Base-by-base conservation (phyloP, 2,888 invertebrate species). In the Amiota communis region DNA sequence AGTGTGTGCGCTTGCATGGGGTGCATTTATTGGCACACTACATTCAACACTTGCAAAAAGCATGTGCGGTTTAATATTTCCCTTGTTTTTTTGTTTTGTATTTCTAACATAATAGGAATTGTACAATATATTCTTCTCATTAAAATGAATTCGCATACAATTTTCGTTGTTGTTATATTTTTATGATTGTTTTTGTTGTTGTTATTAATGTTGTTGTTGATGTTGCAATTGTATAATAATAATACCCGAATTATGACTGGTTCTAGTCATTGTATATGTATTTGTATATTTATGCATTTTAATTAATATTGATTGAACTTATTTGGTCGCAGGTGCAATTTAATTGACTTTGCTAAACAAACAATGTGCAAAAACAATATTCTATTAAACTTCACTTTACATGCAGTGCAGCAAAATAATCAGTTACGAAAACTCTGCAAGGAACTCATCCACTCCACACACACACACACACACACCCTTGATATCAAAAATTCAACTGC, bases 271-370 rank as follows among this genome's bases (percentile, higher is more conserved):
- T 78, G 8, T 36, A 6, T 6, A 80, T 78, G 8, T 36, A 6
- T 6, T 36, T 36, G 36, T 6, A 36, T 36, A 0, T 36, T 36
- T 36, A 78, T 84, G 81, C 79, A 84, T 83, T 85, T 86, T 83
- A 83, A 83, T 83, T 86, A 83, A 86, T 86, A 83, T 83, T 86
- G 86, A 86, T 83, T 86, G 83, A 79, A 76, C 70, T 75, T 83
- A 76, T 84, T 78, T 76, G 61, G 56, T 36, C 59, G 75, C 79
- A 79, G 82, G 75, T 78, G 74, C 67, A 71, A 75, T 72, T 83
- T 78, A 80, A 81, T 77, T 79, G 75, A 79, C 6, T 49, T 17
- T 36, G 36, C 36, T 36, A 36, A 36, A 36, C 36, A 36, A 36
- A 36, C 36, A 36, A 36, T 36, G 6, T 36, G 13, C 12, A 65